Evolutionary conservation across 2,888 invertebrate species (phyloP).

Genomic region (Brachypalpus laphriformis): DNA sequence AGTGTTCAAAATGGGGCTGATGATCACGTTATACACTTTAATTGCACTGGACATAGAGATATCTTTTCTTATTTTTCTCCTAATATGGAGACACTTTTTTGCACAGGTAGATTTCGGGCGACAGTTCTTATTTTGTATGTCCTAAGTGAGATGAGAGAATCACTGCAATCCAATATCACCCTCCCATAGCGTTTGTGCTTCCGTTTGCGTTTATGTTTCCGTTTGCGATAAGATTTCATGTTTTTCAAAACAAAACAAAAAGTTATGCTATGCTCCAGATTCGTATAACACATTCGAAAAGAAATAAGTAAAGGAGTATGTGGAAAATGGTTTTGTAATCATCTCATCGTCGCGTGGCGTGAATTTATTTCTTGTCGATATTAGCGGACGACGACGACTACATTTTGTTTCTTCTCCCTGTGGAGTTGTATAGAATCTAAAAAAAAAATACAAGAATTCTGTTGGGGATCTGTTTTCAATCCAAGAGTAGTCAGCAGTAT

Average conservation of each 20-base stretch:
- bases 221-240: conserved; percentile 65
- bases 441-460: conserved; percentile 48
- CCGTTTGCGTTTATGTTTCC: too few species aligned
- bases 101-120: conserved; percentile 19
- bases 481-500: conserved; percentile 19
- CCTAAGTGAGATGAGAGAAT: conserved; percentile 7
- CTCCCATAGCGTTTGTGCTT: too few species aligned
- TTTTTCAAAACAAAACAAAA: conserved; percentile 23
- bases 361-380: conserved; percentile 50
- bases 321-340: conserved; percentile 36
- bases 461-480: conserved; percentile 33
- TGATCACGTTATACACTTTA: too few species aligned
- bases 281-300: conserved; percentile 2
- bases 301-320: conserved; percentile 32
- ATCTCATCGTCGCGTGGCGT: conserved; percentile 24
- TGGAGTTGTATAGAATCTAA: conserved; percentile 71
- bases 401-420: conserved; percentile 68
- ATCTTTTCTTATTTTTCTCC: too few species aligned
- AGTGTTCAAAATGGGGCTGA: too few species aligned
- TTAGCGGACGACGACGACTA: conserved; percentile 48
- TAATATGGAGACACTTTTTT: too few species aligned
- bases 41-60: too few species aligned
- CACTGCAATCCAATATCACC: conserved; percentile 46
- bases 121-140: conserved; percentile 45
- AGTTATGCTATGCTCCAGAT: conserved; percentile 51